Evolutionary conservation across 2,113 vertebrate genomes (phyloP).

Genomic region (Pollimyrus isidori): DNA sequence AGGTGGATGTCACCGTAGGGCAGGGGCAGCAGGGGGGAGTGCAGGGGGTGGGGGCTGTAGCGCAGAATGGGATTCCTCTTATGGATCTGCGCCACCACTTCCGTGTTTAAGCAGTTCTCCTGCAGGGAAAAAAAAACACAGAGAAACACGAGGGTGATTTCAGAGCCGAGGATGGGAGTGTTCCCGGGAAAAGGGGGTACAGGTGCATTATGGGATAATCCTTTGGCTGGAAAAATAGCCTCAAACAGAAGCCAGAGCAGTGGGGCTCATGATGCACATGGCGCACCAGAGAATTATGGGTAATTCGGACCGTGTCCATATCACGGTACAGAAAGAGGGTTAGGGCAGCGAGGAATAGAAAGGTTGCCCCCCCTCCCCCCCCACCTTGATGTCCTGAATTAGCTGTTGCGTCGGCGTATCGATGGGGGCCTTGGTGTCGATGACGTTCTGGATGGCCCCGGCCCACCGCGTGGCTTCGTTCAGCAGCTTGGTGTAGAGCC

Average conservation of each 20-base stretch:
- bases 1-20: slow-evolving; percentile 88
- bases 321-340: neutral
- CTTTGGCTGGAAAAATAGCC: neutral
- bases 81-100: slow-evolving; percentile 94
- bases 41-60: slow-evolving; percentile 84
- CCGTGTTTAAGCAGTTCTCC: slow-evolving; percentile 91
- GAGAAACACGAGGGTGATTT: neutral
- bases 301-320: neutral
- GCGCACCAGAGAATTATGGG: neutral
- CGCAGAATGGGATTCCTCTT: slow-evolving; percentile 94
- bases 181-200: neutral
- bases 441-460: slow-evolving; percentile 85
- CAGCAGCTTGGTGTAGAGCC: slow-evolving; percentile 83
- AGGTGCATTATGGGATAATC: neutral
- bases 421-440: slow-evolving; percentile 84
- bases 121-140: slow-evolving; percentile 38
- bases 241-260: neutral
- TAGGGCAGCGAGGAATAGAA: neutral
- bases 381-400: slow-evolving; percentile 91
- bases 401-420: slow-evolving; percentile 96
- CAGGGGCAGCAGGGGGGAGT: slow-evolving; percentile 84
- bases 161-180: neutral
- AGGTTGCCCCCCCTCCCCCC: neutral
- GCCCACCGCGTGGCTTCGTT: slow-evolving; percentile 89
- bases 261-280: neutral